Conservation (phyloP, 2,797 vertebrate genomes). For the Echeneis naucrates region DNA sequence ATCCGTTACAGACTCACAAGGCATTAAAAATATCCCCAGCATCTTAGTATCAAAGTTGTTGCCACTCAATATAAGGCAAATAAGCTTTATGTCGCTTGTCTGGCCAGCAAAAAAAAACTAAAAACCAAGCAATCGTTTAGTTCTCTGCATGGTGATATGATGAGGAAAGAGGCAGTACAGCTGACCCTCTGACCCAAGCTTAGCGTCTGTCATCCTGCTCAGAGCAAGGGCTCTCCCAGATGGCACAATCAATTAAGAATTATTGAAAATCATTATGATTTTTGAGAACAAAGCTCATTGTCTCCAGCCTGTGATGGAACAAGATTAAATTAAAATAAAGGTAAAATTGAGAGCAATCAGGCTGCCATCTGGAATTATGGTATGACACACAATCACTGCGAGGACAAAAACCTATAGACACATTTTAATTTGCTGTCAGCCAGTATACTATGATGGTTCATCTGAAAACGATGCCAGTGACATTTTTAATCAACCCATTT, state of each 20-base stretch:
- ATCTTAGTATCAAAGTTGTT: neutral
- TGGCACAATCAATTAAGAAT: constrained; percentile 49
- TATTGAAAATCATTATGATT: constrained; percentile 61
- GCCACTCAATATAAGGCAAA: constrained; percentile 6
- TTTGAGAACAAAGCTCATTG: constrained; percentile 60
- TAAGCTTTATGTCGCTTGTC: constrained; percentile 6
- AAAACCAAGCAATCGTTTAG: constrained; percentile 8
- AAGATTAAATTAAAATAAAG: constrained; percentile 61
- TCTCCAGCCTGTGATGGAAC: constrained; percentile 48
- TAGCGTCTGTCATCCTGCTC: constrained; percentile 29
- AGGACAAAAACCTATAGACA: constrained; percentile 42
- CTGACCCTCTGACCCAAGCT: constrained; percentile 54
- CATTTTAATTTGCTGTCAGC: constrained; percentile 38
- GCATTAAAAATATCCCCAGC: neutral
- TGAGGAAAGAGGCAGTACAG: constrained; percentile 11
- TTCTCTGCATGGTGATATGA: constrained; percentile 17
- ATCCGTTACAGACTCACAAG: neutral
- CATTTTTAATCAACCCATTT: constrained; percentile 44
- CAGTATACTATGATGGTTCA: constrained; percentile 7
- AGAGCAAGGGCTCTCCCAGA: constrained; percentile 43
- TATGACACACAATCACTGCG: constrained; percentile 44
- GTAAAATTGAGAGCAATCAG: constrained; percentile 66
- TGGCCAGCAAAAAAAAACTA: constrained; percentile 1
- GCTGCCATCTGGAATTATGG: constrained; percentile 68
- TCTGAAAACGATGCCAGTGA: constrained; percentile 30